A percentile compares a stretch with the other conserved stretches of the same genome.
These are phyloP conservation scores for Carassius auratus DNA, from an alignment of 2,113 vertebrate species.

Conservation along the genomic window DNA sequence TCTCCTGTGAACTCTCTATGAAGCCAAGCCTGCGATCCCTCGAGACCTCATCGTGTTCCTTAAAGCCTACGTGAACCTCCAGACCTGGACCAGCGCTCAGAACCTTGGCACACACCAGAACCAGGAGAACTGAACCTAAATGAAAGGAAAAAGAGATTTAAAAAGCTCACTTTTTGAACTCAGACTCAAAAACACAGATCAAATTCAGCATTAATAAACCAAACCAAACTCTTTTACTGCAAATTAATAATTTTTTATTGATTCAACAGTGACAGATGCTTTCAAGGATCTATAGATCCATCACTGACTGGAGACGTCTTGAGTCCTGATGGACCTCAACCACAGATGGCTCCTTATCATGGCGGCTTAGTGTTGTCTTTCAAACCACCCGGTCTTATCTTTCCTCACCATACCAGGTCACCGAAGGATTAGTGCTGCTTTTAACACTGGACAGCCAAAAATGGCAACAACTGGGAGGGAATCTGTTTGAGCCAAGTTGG, in stretches of 20 bases:
- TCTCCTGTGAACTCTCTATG: slow-evolving; percentile 78
- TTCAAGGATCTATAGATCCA: background rate
- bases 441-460: slow-evolving; percentile 3
- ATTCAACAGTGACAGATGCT: background rate
- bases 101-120: slow-evolving; percentile 63
- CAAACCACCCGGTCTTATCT: slow-evolving; percentile 27
- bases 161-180: background rate
- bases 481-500: slow-evolving; percentile 2
- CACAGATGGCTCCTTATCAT: slow-evolving; percentile 21
- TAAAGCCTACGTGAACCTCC: slow-evolving; percentile 61
- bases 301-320: slow-evolving; percentile 9
- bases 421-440: slow-evolving; percentile 37
- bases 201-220: background rate
- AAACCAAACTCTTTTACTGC: background rate
- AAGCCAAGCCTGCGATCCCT: slow-evolving; percentile 63
- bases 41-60: slow-evolving; percentile 57
- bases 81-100: slow-evolving; percentile 64
- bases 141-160: background rate
- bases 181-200: background rate
- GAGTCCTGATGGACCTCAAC: background rate
- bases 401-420: slow-evolving; percentile 27
- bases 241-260: too few relatives aligned
- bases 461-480: background rate
- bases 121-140: slow-evolving; percentile 54
- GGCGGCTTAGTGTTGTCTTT: slow-evolving; percentile 26